Evolutionary conservation across 2,113 vertebrate species (phyloP).

Genomic region (Syrmaticus mikado): DNA sequence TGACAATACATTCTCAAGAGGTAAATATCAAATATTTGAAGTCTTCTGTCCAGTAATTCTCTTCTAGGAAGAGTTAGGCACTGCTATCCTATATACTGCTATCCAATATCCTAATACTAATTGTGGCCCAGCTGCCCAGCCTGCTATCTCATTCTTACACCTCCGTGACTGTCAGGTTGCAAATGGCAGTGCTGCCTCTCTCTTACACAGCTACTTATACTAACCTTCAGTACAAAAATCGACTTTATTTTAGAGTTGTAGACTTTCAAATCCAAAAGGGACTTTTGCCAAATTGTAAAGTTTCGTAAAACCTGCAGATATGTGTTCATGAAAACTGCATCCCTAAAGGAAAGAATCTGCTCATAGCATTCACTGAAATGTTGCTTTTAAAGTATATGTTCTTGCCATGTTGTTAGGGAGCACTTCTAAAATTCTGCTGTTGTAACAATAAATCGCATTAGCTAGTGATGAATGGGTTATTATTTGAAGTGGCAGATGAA

Average conservation of each 20-base stretch:
- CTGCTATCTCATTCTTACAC: background rate
- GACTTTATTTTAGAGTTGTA: background rate
- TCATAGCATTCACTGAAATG: background rate
- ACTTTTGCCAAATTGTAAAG: background rate
- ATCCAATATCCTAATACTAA: background rate
- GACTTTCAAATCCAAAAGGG: background rate
- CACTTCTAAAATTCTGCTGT: background rate
- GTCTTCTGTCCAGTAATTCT: background rate
- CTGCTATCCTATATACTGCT: background rate
- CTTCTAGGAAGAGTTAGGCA: background rate
- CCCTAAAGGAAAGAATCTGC: background rate
- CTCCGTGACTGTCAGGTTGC: background rate
- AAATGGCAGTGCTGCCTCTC: background rate
- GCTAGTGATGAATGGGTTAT: background rate
- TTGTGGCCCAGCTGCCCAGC: background rate
- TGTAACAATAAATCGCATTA: background rate
- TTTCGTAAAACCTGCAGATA: background rate
- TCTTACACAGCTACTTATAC: background rate
- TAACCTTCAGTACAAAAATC: background rate
- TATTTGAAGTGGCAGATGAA: constrained; percentile 11
- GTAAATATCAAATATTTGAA: background rate
- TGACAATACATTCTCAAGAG: background rate
- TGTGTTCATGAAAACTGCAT: background rate
- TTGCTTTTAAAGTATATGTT: background rate
- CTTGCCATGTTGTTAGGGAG: background rate